Evolutionary conservation across 1,140 invertebrate genomes (phyloP), one percentile per base, ranked within the genome.

Genomic region (Panagrolaimus sp.): DNA sequence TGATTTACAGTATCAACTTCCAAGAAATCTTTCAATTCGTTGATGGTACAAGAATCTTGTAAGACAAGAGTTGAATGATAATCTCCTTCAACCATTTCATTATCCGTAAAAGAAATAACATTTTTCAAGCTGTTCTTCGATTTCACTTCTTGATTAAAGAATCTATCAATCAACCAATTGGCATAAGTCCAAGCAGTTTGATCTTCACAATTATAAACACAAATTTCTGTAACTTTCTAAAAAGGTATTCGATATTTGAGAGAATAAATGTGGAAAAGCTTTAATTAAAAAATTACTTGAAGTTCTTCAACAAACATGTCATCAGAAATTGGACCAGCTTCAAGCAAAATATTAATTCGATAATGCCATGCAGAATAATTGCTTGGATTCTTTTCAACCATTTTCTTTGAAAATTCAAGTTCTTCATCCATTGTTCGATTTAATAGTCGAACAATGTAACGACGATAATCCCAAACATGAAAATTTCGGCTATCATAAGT

Each of bases 181-280:
- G 67, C 70, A 68, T 76, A 76, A 5, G 75, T 78, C 75, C 75
- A 76, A 10, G 64, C 75, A 26, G 76, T 79, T 47, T 78, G 77
- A 65, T 76, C 75, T 32, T 76, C 75, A 17, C 77, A 63, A 66
- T 79, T 76, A 10, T 73, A 26, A 47, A 45, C 48, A 46, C 71
- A 74, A 64, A 78, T 67, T 24, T 69, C 38, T 44, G 62, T 48
- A 17, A 74, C 66, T 65, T 74, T 67, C 77, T 76, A 48, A 72
- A 76, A 65, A 67, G 15, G 21, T 17, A 63, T 21, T 0, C 62
- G 1, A n/a, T 5, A 8, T 68, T 26, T 58, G 64, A 55, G 52
- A 47, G 70, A 7, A 47, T 2, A 74, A 45, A 3, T 55, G 17
- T 28, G 24, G 10, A 24, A 7, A 73, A 63, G n/a, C n/a, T n/a